phyloP scores from a whole-genome alignment of 2,113 vertebrate genomes.

The Cheilinus undulatus region DNA sequence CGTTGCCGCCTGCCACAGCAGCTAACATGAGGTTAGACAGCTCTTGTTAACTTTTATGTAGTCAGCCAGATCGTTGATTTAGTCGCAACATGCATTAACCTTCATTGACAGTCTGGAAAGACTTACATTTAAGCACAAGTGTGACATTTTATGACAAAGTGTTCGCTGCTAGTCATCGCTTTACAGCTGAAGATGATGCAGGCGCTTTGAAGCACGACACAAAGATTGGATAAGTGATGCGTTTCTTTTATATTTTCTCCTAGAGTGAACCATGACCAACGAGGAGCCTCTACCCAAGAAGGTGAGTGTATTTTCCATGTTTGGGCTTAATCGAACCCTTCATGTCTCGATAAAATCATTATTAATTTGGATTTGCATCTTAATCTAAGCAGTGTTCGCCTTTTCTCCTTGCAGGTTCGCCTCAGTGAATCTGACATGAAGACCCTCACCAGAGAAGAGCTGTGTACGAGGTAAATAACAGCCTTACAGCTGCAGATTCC shows the following conservation, averaged over 20 bases:
- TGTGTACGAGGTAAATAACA: constrained; percentile 90
- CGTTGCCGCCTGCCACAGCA: constrained; percentile 38
- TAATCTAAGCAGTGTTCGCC: constrained; percentile 5
- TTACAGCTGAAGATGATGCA: constrained; percentile 30
- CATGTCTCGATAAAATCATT: background rate
- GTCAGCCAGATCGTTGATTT: fast-evolving
- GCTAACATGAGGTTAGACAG: constrained; percentile 29
- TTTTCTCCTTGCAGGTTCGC: constrained; percentile 87
- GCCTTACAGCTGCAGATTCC: background rate
- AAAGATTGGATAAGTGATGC: constrained; percentile 4
- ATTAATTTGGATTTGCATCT: background rate
- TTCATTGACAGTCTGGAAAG: fast-evolving
- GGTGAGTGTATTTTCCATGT: constrained; percentile 79
- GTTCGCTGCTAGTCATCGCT: constrained; percentile 12
- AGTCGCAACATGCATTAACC: fast-evolving
- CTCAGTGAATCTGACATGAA: constrained; percentile 99
- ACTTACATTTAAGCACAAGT: background rate
- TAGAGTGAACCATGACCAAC: constrained; percentile 96
- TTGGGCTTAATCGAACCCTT: background rate
- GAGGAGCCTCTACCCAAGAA: constrained; percentile 99
- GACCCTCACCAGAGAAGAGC: constrained; percentile 94
- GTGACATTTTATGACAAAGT: constrained; percentile 6
- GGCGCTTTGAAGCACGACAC: constrained; percentile 14
- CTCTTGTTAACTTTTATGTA: constrained; percentile 1
- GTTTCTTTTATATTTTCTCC: constrained; percentile 38